Base-by-base conservation (phyloP, 2,888 invertebrate genomes). In the Lagria hirta region DNA sequence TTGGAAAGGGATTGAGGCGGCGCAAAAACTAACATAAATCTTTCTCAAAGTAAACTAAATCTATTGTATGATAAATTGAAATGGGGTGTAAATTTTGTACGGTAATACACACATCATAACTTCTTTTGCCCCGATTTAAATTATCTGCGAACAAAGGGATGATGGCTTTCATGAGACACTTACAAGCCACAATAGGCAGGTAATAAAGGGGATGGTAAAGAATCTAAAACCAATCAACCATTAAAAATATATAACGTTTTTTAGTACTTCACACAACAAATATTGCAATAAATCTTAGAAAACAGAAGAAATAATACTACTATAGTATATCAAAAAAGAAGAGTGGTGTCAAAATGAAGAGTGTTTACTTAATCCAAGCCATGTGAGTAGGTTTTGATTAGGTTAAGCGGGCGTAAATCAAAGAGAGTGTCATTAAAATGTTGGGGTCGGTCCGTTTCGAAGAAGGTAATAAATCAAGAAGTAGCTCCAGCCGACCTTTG, bases 71-170 rank as follows among this genome's bases (percentile, higher is more conserved):
- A 58, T 51, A 61, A 61, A 65, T 65, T 64, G 60, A 66, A 65
- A 67, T 69, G 63, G 70, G 69, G 69, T 70, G 70, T 65, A 68
- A 66, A 69, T 66, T 69, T 69, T 62, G 68, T 66, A 32, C 43
- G 11, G 43, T 37, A 36, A 58, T 62, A 60, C 59, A 58, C 63
- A 64, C 63, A 58, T 62, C 62, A 60, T 64, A 64, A 63, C 62
- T 49, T 13, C 34, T 49, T 33, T 40, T 56, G 61, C 59, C 63
- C 61, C 56, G 52, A 48, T 60, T 62, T 59, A 61, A 58, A 62
- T 59, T 56, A 48, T 45, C 52, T 29, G 43, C 38, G 43, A 51
- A 61, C 63, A 63, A 63, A 56, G 44, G 56, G 51, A 48, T 52
- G 45, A 43, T 5, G 8, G 17, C 14, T 27, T 42, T 42, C 34